phyloP scores from a whole-genome alignment of 2,113 vertebrate genomes.

The Nanorana parkeri region DNA sequence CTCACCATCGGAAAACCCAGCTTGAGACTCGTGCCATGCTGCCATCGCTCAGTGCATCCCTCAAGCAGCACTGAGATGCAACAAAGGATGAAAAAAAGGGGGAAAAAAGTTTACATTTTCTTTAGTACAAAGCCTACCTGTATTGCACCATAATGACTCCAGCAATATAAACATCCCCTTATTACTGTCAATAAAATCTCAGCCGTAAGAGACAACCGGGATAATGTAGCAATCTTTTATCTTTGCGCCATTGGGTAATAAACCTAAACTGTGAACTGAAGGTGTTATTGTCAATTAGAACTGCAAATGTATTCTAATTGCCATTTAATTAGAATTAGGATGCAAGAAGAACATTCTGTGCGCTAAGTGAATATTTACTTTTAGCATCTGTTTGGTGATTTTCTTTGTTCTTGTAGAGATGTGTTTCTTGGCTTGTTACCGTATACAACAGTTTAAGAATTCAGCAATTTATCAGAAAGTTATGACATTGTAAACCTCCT shows the following conservation, averaged over 20 bases:
- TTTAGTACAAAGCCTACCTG: background rate
- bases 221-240: background rate
- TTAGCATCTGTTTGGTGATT: background rate
- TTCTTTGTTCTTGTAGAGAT: background rate
- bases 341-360: background rate
- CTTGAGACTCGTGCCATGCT: too few relatives aligned
- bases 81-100: too few relatives aligned
- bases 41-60: too few relatives aligned
- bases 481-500: too few relatives aligned
- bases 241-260: background rate
- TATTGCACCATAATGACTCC: background rate
- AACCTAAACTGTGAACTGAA: background rate
- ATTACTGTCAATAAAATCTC: background rate
- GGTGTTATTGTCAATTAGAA: conserved; percentile 13
- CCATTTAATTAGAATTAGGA: background rate
- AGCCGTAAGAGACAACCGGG: background rate
- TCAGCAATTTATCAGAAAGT: too few relatives aligned
- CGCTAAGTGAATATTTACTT: background rate
- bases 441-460: too few relatives aligned
- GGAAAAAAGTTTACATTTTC: conserved; percentile 10
- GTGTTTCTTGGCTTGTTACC: too few relatives aligned
- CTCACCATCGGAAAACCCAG: too few relatives aligned
- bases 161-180: background rate
- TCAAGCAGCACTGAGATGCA: too few relatives aligned
- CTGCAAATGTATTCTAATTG: background rate